Evolutionary conservation across 2,113 vertebrate species (phyloP), one percentile per base, ranked within the genome.

Genomic region (Cricetomys ansorgei): DNA sequence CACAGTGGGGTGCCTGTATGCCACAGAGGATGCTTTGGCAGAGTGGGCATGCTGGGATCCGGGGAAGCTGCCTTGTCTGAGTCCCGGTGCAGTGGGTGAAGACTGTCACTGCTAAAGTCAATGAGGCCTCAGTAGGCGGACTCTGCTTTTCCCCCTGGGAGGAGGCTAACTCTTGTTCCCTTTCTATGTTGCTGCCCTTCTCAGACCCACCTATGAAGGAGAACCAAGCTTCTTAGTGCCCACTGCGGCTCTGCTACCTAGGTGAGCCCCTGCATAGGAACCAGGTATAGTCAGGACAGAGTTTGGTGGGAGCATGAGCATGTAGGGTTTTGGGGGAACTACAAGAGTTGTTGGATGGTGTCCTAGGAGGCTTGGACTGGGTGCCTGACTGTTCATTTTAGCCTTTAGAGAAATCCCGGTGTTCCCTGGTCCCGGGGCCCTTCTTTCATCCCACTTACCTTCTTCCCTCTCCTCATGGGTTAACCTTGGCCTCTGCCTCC

Each of bases 1-100:
- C 1, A 0, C 15, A 62, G 70, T 57, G 37, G 8, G 1, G 75
- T 0, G 0, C 16, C 45, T 88, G 16, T 13, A 9, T 55, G 50
- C 79, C 50, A 43, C 40, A 67, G 50, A 53, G 40, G 75, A 12
- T 37, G 23, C n/a, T 57, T 76, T 7, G 48, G 57, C 45, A 37
- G 64, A 23, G 3, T 21, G 50, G 67, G 57, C 81, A 64, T 53
- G 5, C 23, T 7, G 43, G 75, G 64, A 40, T 17, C 65, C 59
- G 72, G 55, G 67, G 16, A 48, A 17, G 29, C 2, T 5, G 21
- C 67, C 31, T 13, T 29, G n/a, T 2, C 6, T 6, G 23, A n/a
- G 55, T 16, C 9, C 45, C 29, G 27, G 48, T 57, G 25, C 8
- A 2, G 62, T 3, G 1, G 40, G 31, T 5, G 50, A 16, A 70